These are phyloP conservation scores for Sturmia bella DNA, from an alignment of 2,888 invertebrate genomes.

Conservation along the genomic window DNA sequence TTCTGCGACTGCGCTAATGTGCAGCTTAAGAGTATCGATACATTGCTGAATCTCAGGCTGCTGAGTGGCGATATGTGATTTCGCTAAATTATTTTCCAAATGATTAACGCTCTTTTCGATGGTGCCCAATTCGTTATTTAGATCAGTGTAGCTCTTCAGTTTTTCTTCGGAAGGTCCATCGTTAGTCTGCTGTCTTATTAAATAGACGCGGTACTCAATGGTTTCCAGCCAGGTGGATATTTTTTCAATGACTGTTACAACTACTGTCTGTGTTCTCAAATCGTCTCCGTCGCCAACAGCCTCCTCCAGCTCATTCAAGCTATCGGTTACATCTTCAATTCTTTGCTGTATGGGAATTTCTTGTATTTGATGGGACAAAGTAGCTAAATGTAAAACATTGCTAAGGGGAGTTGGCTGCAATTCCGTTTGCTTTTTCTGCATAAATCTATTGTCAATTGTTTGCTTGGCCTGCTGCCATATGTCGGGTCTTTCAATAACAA, in stretches of 20 bases:
- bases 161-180: conserved; percentile 85
- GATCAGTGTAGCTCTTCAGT: conserved; percentile 84
- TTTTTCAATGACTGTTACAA: conserved; percentile 89
- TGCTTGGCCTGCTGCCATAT: conserved; percentile 84
- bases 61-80: conserved; percentile 77
- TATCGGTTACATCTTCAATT: conserved; percentile 84
- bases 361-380: conserved; percentile 83
- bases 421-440: conserved; percentile 83
- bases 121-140: conserved; percentile 86
- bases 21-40: conserved; percentile 85
- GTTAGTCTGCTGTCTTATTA: conserved; percentile 84
- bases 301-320: conserved; percentile 76
- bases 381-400: conserved; percentile 85
- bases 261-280: conserved; percentile 85
- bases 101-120: conserved; percentile 86
- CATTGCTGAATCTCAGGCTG: conserved; percentile 84
- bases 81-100: conserved; percentile 84
- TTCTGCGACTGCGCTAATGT: conserved; percentile 87
- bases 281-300: conserved; percentile 85
- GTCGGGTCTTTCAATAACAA: conserved; percentile 53
- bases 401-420: conserved; percentile 84
- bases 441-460: conserved; percentile 83
- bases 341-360: conserved; percentile 84
- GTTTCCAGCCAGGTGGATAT: conserved; percentile 93
- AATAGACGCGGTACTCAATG: conserved; percentile 89